Conservation (phyloP, 2,797 vertebrate genomes). For the Karalla daura region DNA sequence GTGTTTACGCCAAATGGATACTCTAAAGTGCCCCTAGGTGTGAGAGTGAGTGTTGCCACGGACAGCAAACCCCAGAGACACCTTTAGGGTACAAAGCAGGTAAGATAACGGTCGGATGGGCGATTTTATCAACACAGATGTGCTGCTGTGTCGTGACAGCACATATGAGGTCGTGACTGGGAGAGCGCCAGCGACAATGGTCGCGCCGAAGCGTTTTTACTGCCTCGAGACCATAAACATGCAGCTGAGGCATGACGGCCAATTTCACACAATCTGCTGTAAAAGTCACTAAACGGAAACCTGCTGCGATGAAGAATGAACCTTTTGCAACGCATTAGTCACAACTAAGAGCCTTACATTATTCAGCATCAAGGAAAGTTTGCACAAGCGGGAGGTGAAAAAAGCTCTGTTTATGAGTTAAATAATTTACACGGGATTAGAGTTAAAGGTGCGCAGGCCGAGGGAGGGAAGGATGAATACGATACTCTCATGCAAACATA, state of each 20-base stretch:
- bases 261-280: conserved; percentile 27
- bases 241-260: conserved; percentile 1
- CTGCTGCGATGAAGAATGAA: conserved; percentile 26
- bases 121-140: conserved; percentile 2
- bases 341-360: conserved; percentile 15
- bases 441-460: conserved; percentile 46
- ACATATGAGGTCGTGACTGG: not conserved
- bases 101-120: no score
- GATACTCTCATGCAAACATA: conserved; percentile 52
- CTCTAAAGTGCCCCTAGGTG: no score
- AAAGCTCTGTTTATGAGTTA: conserved; percentile 49
- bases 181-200: conserved; percentile 10
- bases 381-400: conserved; percentile 25
- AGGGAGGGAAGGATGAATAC: conserved; percentile 41
- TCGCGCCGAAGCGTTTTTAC: conserved; percentile 18
- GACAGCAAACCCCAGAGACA: no score
- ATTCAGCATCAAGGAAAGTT: conserved; percentile 35
- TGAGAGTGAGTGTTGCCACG: no score
- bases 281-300: conserved; percentile 28
- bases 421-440: conserved; percentile 53
- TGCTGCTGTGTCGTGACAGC: not conserved
- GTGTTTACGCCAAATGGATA: no score
- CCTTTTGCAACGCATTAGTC: conserved; percentile 14
- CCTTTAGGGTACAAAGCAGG: no score
- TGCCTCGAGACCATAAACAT: not conserved